These are phyloP conservation scores for Limenitis camilla DNA, from an alignment of 2,888 invertebrate genomes.

Conservation along the genomic window DNA sequence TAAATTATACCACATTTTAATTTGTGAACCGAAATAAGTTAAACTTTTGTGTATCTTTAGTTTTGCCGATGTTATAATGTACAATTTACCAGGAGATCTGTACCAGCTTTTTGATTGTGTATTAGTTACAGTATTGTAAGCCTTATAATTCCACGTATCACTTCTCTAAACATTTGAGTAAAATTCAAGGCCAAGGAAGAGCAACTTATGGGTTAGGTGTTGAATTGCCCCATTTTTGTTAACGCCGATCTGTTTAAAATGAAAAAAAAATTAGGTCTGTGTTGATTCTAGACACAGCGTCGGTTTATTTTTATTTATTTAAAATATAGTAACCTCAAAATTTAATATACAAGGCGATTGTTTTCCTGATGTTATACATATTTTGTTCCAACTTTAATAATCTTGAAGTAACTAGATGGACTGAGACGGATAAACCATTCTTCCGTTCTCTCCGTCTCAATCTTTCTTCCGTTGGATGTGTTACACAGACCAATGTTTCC, in stretches of 20 bases:
- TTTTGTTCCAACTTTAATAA: not conserved
- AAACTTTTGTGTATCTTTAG: too few species aligned
- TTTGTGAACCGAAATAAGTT: too few species aligned
- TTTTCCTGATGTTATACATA: conserved; percentile 69
- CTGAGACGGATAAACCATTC: too few species aligned
- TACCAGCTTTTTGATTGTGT: conserved; percentile 34
- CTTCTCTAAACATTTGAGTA: conserved; percentile 69
- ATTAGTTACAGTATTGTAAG: conserved; percentile 40
- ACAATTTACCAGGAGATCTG: conserved; percentile 33
- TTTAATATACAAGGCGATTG: conserved; percentile 54
- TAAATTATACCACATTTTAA: too few species aligned
- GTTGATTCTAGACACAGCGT: too few species aligned
- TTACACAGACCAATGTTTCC: conserved; percentile 77
- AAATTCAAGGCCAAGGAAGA: conserved; percentile 15
- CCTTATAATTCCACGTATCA: conserved; percentile 32
- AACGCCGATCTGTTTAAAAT: conserved; percentile 47
- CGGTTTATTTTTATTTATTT: too few species aligned
- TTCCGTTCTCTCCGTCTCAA: conserved; percentile 76
- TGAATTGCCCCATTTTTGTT: conserved; percentile 76
- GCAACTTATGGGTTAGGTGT: conserved; percentile 60
- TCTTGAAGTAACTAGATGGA: too few species aligned
- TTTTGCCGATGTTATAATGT: conserved; percentile 33
- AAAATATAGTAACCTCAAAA: conserved; percentile 46
- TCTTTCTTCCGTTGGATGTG: conserved; percentile 77
- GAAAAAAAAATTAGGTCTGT: not conserved